These are phyloP conservation scores for Cynocephalus volans DNA, from an alignment of 2,113 vertebrate genomes.

Conservation along the genomic window DNA sequence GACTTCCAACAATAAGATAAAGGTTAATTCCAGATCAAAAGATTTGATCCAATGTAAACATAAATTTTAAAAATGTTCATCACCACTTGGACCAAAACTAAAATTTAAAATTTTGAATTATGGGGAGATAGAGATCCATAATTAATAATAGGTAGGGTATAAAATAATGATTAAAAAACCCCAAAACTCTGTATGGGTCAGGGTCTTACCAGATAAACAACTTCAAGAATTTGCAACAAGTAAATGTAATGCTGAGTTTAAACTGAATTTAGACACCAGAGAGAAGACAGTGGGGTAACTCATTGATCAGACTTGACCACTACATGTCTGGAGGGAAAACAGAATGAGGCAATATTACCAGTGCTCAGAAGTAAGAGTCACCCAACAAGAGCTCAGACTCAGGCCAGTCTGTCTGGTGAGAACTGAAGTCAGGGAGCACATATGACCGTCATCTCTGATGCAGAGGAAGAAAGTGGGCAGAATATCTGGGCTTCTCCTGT, in stretches of 20 bases:
- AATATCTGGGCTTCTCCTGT: neutral
- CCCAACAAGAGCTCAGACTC: neutral
- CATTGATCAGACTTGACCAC: neutral
- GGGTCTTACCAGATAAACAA: neutral
- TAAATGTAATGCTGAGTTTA: neutral
- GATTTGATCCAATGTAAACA: neutral
- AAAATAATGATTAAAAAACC: neutral
- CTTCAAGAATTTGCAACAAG: neutral
- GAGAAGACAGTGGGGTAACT: neutral
- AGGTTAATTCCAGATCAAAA: neutral
- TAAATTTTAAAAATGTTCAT: neutral
- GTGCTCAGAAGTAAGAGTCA: neutral
- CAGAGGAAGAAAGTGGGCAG: neutral
- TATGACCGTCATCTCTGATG: fast-evolving
- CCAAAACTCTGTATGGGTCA: neutral
- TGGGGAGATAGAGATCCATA: neutral
- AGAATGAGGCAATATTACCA: neutral
- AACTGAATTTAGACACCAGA: neutral
- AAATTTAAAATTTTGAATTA: neutral
- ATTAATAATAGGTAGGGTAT: neutral
- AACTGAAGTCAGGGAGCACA: neutral
- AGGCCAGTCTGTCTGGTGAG: neutral
- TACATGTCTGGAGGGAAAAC: neutral
- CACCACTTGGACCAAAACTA: neutral
- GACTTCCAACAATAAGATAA: neutral